Evolutionary conservation across 2,888 invertebrate genomes (phyloP).

Genomic region (Limnephilus marmoratus): DNA sequence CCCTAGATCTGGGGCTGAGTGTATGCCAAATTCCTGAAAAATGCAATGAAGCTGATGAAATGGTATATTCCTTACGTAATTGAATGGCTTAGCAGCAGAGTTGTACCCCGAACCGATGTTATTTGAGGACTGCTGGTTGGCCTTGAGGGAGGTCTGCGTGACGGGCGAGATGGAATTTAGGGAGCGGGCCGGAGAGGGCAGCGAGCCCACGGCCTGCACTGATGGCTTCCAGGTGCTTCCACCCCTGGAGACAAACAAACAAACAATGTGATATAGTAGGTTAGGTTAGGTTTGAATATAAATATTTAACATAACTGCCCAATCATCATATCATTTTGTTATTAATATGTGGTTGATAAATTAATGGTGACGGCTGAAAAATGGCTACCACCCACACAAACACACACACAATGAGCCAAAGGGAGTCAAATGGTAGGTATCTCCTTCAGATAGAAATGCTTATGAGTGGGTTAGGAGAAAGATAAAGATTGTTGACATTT

Average conservation of each 20-base stretch:
- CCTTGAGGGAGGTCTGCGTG: constrained; percentile 91
- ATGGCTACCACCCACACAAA: neutral
- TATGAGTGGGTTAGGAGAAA: no score
- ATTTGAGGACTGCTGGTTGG: constrained; percentile 82
- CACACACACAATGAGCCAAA: neutral
- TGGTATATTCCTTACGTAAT: constrained; percentile 71
- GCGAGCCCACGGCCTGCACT: constrained; percentile 88
- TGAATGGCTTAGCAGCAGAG: constrained; percentile 91
- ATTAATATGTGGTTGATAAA: neutral
- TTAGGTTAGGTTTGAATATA: constrained; percentile 60
- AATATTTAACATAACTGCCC: neutral
- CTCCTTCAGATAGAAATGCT: neutral
- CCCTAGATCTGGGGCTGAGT: no score
- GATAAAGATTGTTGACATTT: neutral
- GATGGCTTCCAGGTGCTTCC: constrained; percentile 94
- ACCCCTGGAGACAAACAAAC: constrained; percentile 78
- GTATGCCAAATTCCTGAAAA: no score
- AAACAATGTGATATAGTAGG: neutral
- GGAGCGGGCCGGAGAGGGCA: constrained; percentile 80
- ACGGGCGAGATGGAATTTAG: constrained; percentile 82
- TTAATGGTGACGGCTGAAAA: neutral
- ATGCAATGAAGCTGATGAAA: neutral
- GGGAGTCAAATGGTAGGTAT: neutral
- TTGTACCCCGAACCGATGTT: constrained; percentile 93
- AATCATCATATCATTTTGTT: neutral